These are phyloP conservation scores for Abramis brama DNA, from an alignment of 2,113 vertebrate genomes.

Conservation along the genomic window DNA sequence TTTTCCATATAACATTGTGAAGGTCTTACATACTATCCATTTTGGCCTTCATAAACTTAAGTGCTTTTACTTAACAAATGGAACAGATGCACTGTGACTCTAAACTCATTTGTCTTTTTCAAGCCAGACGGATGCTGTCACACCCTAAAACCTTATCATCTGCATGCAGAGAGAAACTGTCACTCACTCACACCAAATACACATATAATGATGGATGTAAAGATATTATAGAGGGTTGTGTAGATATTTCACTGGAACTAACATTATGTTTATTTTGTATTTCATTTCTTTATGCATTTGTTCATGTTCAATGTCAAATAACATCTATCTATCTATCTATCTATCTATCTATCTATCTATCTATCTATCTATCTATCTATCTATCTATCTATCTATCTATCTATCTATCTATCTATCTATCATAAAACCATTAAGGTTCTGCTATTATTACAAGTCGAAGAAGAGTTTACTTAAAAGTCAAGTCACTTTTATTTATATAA, in stretches of 20 bases:
- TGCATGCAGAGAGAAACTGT: not conserved
- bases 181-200: not conserved
- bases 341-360: too few relatives aligned
- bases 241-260: not conserved
- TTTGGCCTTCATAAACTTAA: too few relatives aligned
- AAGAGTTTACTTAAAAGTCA: too few relatives aligned
- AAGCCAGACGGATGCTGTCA: not conserved
- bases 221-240: not conserved
- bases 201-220: not conserved
- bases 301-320: not conserved
- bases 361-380: too few relatives aligned
- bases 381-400: too few relatives aligned
- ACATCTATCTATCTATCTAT: too few relatives aligned
- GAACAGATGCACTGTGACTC: not conserved
- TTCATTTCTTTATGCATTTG: not conserved
- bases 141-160: not conserved
- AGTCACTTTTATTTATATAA: too few relatives aligned
- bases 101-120: not conserved
- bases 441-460: too few relatives aligned
- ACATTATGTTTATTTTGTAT: not conserved
- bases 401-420: too few relatives aligned
- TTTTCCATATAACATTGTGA: too few relatives aligned
- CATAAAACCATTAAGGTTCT: too few relatives aligned
- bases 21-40: too few relatives aligned
- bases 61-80: not conserved